Evolutionary conservation across 2,113 vertebrate genomes (phyloP).

Genomic region (Crypturellus undulatus): DNA sequence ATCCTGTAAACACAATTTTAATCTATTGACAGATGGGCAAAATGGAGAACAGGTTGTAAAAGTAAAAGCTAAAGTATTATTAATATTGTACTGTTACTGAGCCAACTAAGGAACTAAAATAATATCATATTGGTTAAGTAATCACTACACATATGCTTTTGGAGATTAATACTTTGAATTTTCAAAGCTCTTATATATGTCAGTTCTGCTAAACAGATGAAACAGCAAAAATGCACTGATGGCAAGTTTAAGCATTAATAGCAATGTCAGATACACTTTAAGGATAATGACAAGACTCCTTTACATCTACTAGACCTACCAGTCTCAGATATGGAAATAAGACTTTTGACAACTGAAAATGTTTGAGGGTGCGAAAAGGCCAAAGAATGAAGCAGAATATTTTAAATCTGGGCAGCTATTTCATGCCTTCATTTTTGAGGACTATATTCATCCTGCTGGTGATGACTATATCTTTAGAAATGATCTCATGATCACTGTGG

Average conservation of each 20-base stretch:
- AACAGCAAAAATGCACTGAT: conserved; percentile 57
- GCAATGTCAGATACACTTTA: conserved; percentile 55
- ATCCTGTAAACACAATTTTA: conserved; percentile 51
- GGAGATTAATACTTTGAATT: conserved; percentile 55
- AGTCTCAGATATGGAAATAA: conserved; percentile 67
- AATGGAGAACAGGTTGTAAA: conserved; percentile 60
- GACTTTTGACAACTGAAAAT: conserved; percentile 28
- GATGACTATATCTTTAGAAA: background rate
- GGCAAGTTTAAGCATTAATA: conserved; percentile 53
- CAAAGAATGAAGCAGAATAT: background rate
- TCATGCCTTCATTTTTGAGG: background rate
- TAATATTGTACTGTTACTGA: conserved; percentile 63
- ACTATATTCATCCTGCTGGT: background rate
- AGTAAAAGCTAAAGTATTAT: conserved; percentile 61
- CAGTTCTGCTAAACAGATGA: conserved; percentile 64
- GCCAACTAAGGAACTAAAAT: conserved; percentile 46
- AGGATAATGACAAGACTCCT: conserved; percentile 51
- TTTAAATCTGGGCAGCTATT: background rate
- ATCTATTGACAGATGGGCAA: conserved; percentile 40
- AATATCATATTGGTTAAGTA: conserved; percentile 55
- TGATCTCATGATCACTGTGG: background rate
- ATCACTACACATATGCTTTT: conserved; percentile 58
- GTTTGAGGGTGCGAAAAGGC: conserved; percentile 2
- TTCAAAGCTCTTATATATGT: conserved; percentile 55
- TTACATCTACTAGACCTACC: conserved; percentile 33